Conservation (phyloP, 1,140 invertebrate genomes). For the Diplogasteroides magnus region DNA sequence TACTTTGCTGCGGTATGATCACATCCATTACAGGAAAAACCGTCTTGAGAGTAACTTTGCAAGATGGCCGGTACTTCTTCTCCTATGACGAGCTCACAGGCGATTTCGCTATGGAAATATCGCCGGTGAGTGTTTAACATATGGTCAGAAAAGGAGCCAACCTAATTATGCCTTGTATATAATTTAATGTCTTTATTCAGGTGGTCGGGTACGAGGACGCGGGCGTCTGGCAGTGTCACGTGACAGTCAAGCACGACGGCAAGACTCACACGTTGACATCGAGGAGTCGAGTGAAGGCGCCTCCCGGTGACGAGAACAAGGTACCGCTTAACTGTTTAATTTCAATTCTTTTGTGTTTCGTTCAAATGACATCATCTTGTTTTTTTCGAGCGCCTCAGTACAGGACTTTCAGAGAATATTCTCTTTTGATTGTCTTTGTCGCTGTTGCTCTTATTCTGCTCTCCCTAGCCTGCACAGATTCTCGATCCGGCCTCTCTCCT, state of each 20-base stretch:
- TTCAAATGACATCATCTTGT: too few species aligned
- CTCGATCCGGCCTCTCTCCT: too few species aligned
- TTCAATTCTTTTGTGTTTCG: too few species aligned
- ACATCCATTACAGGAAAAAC: background rate
- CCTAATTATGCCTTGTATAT: constrained; percentile 3
- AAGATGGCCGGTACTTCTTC: constrained; percentile 26
- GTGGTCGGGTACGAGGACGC: constrained; percentile 2
- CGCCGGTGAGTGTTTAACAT: constrained; percentile 19
- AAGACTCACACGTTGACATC: constrained; percentile 23
- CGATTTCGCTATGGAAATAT: constrained; percentile 31
- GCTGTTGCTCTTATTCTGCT: too few species aligned
- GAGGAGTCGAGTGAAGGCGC: constrained; percentile 12
- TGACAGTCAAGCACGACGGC: constrained; percentile 22
- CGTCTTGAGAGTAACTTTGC: constrained; percentile 9
- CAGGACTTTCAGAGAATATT: too few species aligned
- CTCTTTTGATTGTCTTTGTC: too few species aligned
- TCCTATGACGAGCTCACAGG: constrained; percentile 31
- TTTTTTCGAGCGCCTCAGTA: too few species aligned
- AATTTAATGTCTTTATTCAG: too few species aligned
- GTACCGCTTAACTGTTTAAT: too few species aligned
- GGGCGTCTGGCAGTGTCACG: constrained; percentile 30
- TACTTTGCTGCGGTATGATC: constrained; percentile 1
- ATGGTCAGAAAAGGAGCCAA: too few species aligned
- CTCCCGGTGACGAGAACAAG: background rate
- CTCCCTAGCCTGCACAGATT: too few species aligned